Evolutionary conservation across 2,888 invertebrate species (phyloP), one percentile per base, ranked within the genome.

Genomic region (Mythimna impura): DNA sequence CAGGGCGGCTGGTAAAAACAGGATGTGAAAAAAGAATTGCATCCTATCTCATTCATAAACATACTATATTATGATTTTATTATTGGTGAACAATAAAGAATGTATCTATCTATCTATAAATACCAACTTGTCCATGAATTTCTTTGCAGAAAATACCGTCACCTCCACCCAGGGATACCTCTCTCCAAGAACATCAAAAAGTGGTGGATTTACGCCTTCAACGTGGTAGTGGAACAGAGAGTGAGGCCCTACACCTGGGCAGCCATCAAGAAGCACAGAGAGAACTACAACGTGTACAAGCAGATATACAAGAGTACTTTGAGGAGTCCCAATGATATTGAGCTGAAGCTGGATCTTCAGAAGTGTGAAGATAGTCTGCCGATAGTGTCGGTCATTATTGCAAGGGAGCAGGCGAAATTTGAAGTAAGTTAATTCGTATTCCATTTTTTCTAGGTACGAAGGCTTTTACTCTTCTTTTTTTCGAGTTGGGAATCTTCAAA

Each of bases 181-280:
- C 92, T 97, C 3, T 91, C 93, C 43, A 97, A 97, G 71, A 97
- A 97, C 88, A 94, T 96, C 1, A 96, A 95, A 83, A 96, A 96
- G 55, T 98, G 98, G 98, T 98, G 98, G 98, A 96, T 94, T 55
- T 98, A 98, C 90, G 98, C 98, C 0, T 97, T 96, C 90, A 97
- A 97, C 78, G 97, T 97, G 7, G 96, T 98, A 1, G 88, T 98
- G 3, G 97, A 98, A 84, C 97, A 98, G 85, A 95, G 97, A 47
- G 97, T 98, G 2, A 94, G 97, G 34, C 98, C 98, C 0, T 98
- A 97, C 91, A 97, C 98, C 0, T 98, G 98, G 98, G 93, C 96
- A 3, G 96, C 97, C 63, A 97, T 98, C 17, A 96, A 97, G 86
- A 96, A 96, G 74, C 97, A 98, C 87, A 96, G 98, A 74, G 96